Conservation (phyloP, 2,797 vertebrate species). For the Alauda arvensis region DNA sequence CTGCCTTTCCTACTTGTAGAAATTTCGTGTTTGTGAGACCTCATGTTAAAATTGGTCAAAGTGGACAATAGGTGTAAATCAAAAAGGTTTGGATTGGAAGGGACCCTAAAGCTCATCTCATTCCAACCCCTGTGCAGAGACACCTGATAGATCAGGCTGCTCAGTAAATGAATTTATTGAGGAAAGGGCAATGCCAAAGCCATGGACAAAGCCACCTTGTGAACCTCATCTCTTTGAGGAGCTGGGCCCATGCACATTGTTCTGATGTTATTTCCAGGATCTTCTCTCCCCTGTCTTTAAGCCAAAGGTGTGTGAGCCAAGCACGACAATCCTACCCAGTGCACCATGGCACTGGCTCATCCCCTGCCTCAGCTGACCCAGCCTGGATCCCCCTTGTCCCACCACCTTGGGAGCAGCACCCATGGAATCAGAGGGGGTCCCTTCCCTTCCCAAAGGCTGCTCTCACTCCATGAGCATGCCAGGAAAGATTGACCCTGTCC, state of each 20-base stretch:
- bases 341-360: accelerated
- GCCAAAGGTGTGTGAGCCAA: not conserved
- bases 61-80: not conserved
- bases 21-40: not conserved
- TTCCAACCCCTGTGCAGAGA: not conserved
- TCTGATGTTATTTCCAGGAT: not conserved
- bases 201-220: not conserved
- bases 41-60: not conserved
- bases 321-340: not conserved
- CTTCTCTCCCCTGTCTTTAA: not conserved
- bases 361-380: not conserved
- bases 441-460: not conserved
- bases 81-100: not conserved
- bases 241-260: accelerated
- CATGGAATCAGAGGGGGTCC: not conserved
- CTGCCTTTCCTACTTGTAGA: not conserved
- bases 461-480: accelerated
- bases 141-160: not conserved
- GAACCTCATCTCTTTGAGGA: not conserved
- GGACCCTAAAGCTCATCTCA: accelerated
- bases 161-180: not conserved
- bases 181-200: not conserved
- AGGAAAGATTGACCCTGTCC: not conserved
- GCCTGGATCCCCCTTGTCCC: not conserved
- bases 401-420: not conserved